A percentile compares a stretch with the other conserved stretches of the same genome.
phyloP scores from a whole-genome alignment of 2,113 vertebrate species.

The Opisthocomus hoazin region DNA sequence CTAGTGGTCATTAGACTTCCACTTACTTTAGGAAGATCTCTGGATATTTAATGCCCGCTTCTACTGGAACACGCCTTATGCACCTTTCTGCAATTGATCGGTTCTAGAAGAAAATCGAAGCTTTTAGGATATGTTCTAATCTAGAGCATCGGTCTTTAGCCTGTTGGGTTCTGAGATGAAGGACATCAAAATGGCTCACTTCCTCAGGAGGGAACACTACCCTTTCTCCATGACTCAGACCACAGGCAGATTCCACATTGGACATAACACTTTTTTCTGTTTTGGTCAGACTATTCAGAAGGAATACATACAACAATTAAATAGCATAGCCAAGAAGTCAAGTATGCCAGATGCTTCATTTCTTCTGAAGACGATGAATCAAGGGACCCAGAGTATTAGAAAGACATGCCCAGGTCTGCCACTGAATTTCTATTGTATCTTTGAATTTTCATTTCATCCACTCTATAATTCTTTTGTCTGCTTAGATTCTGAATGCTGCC shows the following conservation, averaged over 20 bases:
- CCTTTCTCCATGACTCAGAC: neutral
- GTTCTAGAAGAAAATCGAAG: neutral
- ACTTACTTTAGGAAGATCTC: neutral
- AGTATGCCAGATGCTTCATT: neutral
- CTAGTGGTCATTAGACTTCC: neutral
- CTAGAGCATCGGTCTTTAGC: neutral
- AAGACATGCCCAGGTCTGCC: neutral
- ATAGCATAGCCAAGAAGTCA: neutral
- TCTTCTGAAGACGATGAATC: neutral
- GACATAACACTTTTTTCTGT: neutral
- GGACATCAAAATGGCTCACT: neutral
- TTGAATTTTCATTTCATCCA: neutral
- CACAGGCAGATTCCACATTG: neutral
- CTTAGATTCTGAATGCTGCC: neutral
- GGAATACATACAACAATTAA: neutral
- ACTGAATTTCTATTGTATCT: neutral
- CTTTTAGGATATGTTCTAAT: neutral
- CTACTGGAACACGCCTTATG: neutral
- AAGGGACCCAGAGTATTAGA: neutral
- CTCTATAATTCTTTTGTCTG: neutral
- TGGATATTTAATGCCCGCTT: neutral
- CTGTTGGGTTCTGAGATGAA: neutral
- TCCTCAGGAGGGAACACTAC: rapidly evolving
- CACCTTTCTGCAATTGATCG: neutral
- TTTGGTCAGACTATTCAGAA: neutral